Evolutionary conservation across 2,113 vertebrate genomes (phyloP).

Genomic region (Corythaeola cristata): DNA sequence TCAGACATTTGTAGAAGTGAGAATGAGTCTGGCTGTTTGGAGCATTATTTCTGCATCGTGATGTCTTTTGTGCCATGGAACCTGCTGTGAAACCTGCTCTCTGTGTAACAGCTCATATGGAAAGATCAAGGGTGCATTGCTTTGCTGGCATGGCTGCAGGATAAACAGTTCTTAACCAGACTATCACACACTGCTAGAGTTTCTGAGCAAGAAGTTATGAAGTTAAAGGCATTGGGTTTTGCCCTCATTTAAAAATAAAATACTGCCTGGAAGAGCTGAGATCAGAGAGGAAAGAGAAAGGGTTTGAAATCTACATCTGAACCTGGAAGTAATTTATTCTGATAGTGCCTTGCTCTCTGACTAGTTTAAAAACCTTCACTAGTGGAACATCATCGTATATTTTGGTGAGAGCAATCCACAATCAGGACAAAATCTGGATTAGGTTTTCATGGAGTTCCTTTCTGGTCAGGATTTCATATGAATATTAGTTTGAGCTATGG

Average conservation of each 20-base stretch:
- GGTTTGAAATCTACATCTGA: neutral
- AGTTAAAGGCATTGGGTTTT: constrained; percentile 15
- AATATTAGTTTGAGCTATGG: neutral
- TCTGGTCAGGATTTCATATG: neutral
- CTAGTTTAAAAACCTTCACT: neutral
- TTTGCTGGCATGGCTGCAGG: constrained; percentile 68
- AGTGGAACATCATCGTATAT: neutral
- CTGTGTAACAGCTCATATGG: constrained; percentile 76
- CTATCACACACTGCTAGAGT: constrained; percentile 11
- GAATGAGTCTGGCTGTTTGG: constrained; percentile 72
- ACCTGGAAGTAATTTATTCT: neutral
- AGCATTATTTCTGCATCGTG: constrained; percentile 64
- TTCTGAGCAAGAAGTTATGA: constrained; percentile 36
- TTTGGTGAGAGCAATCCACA: neutral
- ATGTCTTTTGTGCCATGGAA: constrained; percentile 69
- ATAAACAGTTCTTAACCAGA: constrained; percentile 58
- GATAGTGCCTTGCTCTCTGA: neutral
- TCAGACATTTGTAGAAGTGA: constrained; percentile 74
- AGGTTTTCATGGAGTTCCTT: neutral
- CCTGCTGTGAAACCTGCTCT: constrained; percentile 73
- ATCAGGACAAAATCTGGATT: neutral
- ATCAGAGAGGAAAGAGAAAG: neutral
- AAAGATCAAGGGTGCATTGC: constrained; percentile 61
- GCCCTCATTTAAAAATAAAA: constrained; percentile 38
- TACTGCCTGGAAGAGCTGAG: neutral